Evolutionary conservation across 2,113 vertebrate species (phyloP).

Genomic region (Eublepharis macularius): DNA sequence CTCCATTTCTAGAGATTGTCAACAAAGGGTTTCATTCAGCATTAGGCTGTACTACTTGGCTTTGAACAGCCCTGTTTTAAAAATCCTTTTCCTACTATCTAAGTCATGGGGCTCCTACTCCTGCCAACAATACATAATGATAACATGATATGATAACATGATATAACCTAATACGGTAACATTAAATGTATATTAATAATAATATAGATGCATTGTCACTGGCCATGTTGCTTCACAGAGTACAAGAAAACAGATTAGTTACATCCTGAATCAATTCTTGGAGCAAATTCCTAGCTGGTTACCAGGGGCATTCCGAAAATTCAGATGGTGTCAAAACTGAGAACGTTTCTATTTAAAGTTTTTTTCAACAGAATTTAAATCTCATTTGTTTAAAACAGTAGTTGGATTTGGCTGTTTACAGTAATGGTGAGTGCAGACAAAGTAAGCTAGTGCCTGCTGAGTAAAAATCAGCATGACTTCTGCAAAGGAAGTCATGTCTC

Average conservation of each 20-base stretch:
- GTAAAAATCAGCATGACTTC: too few species aligned
- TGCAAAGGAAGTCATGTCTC: too few species aligned
- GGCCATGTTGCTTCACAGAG: too few species aligned
- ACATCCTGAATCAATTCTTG: not conserved
- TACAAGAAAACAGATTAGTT: not conserved
- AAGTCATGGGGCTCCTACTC: not conserved
- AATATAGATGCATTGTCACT: too few species aligned
- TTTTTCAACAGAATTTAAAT: not conserved
- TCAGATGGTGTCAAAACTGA: not conserved
- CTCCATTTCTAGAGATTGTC: not conserved
- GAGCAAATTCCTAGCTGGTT: not conserved
- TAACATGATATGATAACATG: not conserved
- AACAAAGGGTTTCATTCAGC: not conserved
- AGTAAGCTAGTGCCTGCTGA: too few species aligned
- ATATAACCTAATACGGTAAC: not conserved
- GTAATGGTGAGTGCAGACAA: too few species aligned
- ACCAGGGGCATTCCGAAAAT: not conserved
- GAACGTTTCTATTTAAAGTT: not conserved
- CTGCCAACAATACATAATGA: not conserved
- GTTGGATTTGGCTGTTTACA: not conserved
- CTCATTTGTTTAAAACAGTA: not conserved
- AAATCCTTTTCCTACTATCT: not conserved
- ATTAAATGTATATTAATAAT: too few species aligned
- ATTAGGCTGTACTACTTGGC: not conserved
- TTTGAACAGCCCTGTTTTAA: not conserved